These are phyloP conservation scores for Pyralis farinalis DNA, from an alignment of 2,888 invertebrate genomes.

Conservation along the genomic window DNA sequence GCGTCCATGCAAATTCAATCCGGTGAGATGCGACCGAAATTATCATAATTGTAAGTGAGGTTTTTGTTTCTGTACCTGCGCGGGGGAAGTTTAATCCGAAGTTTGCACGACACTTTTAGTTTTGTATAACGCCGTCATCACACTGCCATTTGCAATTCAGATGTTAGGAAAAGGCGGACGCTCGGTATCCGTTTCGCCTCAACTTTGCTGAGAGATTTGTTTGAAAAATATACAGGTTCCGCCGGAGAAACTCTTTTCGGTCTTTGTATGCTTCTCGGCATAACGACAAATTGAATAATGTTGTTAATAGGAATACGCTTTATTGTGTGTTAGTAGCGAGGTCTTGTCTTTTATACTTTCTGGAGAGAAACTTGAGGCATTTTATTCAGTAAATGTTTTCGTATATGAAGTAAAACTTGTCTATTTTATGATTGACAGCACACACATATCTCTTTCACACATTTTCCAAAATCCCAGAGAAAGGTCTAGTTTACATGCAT, in stretches of 20 bases:
- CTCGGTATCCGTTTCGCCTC: conserved; percentile 47
- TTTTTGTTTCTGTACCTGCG: conserved; percentile 79
- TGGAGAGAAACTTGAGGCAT: too few relatives aligned
- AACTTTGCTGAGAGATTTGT: conserved; percentile 66
- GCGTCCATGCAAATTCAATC: conserved; percentile 78
- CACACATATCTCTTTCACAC: too few relatives aligned
- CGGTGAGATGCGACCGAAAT: conserved; percentile 72
- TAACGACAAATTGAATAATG: conserved; percentile 10
- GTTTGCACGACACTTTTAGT: conserved; percentile 79
- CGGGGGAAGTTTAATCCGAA: conserved; percentile 73
- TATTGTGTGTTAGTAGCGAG: too few relatives aligned
- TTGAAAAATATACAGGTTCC: conserved; percentile 62
- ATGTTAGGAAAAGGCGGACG: conserved; percentile 73
- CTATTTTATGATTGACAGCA: too few relatives aligned
- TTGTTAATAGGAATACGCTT: conserved; percentile 1
- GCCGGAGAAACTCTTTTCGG: conserved; percentile 1
- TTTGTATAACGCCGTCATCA: conserved; percentile 73
- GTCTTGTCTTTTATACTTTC: too few relatives aligned
- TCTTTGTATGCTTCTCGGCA: conserved; percentile 5
- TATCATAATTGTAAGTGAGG: conserved; percentile 79
- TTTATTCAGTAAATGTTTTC: too few relatives aligned
- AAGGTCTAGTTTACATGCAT: too few relatives aligned
- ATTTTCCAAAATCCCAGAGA: too few relatives aligned
- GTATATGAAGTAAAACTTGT: too few relatives aligned
- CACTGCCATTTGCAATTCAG: conserved; percentile 76